Percentiles rank a stretch among this genome's conserved stretches.
Conservation (phyloP, 2,888 invertebrate species). For the Pherbina coryleti region DNA sequence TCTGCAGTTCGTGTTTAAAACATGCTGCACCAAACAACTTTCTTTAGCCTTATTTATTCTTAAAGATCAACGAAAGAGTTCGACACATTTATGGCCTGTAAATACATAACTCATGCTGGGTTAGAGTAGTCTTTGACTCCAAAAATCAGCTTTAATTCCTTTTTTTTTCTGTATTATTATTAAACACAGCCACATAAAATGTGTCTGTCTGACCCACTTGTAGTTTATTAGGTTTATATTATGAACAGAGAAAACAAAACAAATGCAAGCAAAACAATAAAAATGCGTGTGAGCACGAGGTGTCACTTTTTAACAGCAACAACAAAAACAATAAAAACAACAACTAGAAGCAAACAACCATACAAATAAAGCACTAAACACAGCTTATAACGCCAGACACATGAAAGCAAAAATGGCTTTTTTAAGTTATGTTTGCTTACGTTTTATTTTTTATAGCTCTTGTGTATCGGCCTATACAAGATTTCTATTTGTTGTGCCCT, state of each 20-base stretch:
- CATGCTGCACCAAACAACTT: too few relatives aligned
- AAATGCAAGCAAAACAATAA: background rate
- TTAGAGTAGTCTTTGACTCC: too few relatives aligned
- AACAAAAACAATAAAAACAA: background rate
- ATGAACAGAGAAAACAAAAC: background rate
- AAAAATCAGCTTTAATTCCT: too few relatives aligned
- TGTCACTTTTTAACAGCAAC: background rate
- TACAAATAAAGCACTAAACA: background rate
- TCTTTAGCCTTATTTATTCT: too few relatives aligned
- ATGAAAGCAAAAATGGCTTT: background rate
- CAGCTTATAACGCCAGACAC: background rate
- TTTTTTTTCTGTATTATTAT: background rate
- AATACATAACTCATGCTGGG: too few relatives aligned
- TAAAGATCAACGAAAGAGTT: too few relatives aligned
- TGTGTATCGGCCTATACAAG: background rate
- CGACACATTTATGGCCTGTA: too few relatives aligned
- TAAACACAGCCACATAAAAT: background rate
- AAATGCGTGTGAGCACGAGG: background rate
- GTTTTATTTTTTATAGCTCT: background rate
- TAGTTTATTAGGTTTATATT: background rate
- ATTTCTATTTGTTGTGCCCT: background rate
- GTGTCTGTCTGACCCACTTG: background rate
- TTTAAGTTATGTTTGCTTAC: background rate
- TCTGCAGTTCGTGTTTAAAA: too few relatives aligned
- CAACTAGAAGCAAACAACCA: background rate